A percentile compares a stretch with the other conserved stretches of the same genome.
Conservation (phyloP, 2,797 vertebrate species). For the Etheostoma nigrum region DNA sequence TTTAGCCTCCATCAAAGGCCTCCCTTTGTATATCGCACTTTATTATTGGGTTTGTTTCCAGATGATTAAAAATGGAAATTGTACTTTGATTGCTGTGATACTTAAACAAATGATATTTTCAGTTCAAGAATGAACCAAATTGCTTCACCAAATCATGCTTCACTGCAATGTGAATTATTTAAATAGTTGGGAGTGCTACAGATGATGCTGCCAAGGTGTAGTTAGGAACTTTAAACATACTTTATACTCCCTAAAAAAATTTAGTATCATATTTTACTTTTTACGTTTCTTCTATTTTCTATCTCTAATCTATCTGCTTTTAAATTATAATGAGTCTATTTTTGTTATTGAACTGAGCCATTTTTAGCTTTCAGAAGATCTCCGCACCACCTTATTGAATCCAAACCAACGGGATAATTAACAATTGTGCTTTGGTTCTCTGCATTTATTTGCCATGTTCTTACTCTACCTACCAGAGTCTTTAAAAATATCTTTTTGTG, state of each 20-base stretch:
- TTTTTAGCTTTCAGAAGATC: constrained; percentile 40
- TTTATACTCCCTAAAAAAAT: not conserved
- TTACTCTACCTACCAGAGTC: constrained; percentile 56
- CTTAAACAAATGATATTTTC: constrained; percentile 5
- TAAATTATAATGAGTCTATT: constrained; percentile 82
- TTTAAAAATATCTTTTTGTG: constrained; percentile 24
- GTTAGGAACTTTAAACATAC: not conserved
- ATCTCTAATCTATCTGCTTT: constrained; percentile 2
- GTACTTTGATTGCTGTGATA: constrained; percentile 11
- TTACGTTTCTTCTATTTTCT: too few relatives aligned
- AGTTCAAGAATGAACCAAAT: not conserved
- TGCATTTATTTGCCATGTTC: constrained; percentile 19
- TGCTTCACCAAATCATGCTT: not conserved
- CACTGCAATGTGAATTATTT: not conserved
- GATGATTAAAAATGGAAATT: constrained; percentile 39
- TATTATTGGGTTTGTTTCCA: constrained; percentile 43
- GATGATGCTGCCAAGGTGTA: not conserved
- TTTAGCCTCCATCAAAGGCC: constrained; percentile 31
- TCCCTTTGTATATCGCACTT: constrained; percentile 17
- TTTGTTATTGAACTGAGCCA: constrained; percentile 63
- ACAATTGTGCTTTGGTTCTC: constrained; percentile 11
- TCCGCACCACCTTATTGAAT: constrained; percentile 30
- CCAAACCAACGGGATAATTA: constrained; percentile 37
- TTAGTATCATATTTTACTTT: not conserved
- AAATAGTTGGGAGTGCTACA: not conserved